A percentile compares a stretch with the other conserved stretches of the same genome.
phyloP scores from a whole-genome alignment of 2,113 vertebrate genomes.

The Eudorcas thomsonii region DNA sequence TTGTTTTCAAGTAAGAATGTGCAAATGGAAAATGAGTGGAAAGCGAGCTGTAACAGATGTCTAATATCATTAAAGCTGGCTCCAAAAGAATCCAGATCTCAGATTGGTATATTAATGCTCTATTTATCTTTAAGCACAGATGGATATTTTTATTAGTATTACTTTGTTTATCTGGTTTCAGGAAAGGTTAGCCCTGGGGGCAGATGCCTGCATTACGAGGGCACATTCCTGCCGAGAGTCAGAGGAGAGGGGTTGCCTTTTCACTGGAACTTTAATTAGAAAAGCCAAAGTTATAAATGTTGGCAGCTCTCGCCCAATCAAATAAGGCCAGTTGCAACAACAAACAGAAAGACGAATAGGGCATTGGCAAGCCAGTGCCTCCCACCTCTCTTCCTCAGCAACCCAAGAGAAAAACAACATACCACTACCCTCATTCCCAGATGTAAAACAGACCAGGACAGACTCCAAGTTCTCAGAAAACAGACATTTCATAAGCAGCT shows the following conservation, averaged over 20 bases:
- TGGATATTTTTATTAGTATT: conserved; percentile 88
- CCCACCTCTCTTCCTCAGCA: conserved; percentile 33
- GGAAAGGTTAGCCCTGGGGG: conserved; percentile 81
- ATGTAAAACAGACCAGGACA: background rate
- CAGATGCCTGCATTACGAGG: conserved; percentile 81
- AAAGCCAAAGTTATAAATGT: conserved; percentile 61
- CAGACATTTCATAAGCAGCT: background rate
- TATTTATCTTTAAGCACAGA: conserved; percentile 87
- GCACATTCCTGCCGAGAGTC: conserved; percentile 67
- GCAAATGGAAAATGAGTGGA: conserved; percentile 45
- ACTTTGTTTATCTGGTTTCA: conserved; percentile 83
- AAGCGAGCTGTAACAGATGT: conserved; percentile 76
- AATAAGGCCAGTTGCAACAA: conserved; percentile 62
- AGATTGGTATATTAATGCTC: conserved; percentile 85
- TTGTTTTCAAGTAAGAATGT: conserved; percentile 60
- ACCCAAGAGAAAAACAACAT: background rate
- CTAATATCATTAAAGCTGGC: conserved; percentile 81
- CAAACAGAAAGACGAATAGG: conserved; percentile 42
- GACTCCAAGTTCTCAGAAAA: background rate
- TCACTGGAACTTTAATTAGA: conserved; percentile 76
- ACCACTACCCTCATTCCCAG: background rate
- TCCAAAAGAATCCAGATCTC: conserved; percentile 80
- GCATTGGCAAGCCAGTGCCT: background rate
- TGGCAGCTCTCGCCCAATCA: conserved; percentile 45
- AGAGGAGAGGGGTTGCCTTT: conserved; percentile 69